These are phyloP conservation scores for Macrotus californicus DNA, from an alignment of 2,113 vertebrate genomes.

Conservation along the genomic window DNA sequence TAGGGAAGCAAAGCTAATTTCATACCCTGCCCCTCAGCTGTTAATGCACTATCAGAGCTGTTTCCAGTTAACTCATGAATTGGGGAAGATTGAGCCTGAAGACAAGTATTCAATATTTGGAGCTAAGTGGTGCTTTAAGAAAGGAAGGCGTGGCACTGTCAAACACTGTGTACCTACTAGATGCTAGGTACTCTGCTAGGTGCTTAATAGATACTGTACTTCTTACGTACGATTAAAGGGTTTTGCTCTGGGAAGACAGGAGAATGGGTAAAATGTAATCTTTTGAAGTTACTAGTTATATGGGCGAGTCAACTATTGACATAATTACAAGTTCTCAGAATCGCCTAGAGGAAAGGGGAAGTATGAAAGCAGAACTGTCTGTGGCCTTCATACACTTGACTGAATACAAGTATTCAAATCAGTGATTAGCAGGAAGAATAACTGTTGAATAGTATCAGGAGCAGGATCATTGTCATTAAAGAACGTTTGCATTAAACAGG, in stretches of 20 bases:
- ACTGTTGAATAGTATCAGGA: not conserved
- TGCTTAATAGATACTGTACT: not conserved
- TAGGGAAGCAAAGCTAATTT: not conserved
- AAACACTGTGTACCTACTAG: not conserved
- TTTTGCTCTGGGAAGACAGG: not conserved
- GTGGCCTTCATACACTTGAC: not conserved
- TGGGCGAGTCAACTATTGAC: not conserved
- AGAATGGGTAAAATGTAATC: not conserved
- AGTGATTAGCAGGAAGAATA: not conserved
- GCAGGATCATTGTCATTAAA: not conserved
- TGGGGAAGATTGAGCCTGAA: not conserved
- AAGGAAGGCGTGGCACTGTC: not conserved
- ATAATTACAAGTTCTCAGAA: not conserved
- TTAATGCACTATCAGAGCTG: not conserved
- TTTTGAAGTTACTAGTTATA: not conserved
- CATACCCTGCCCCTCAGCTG: not conserved
- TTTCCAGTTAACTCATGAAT: not conserved
- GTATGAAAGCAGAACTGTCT: not conserved
- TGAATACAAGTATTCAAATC: not conserved
- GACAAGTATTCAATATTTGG: not conserved
- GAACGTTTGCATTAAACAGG: not conserved
- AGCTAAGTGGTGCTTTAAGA: not conserved
- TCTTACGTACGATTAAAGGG: not conserved
- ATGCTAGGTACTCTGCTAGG: not conserved
- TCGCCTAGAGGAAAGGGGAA: not conserved